Conservation (phyloP, 2,888 invertebrate species). For the Trichogramma dendrolimi region DNA sequence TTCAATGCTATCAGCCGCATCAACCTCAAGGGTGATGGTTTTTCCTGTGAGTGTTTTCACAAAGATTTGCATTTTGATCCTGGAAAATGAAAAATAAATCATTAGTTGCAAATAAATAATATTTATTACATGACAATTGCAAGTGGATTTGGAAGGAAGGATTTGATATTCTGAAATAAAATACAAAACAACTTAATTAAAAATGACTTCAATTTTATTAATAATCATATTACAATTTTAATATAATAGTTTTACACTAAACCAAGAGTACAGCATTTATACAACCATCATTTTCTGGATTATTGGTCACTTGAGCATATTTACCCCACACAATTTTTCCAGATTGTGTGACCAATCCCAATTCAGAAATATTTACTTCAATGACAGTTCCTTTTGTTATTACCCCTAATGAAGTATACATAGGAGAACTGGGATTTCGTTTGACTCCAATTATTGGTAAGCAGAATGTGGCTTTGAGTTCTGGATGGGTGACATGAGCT, state of each 20-base stretch:
- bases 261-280: conserved; percentile 97
- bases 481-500: conserved; percentile 99
- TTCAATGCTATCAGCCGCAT: conserved; percentile 89
- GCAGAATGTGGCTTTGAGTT: conserved; percentile 95
- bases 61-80: conserved; percentile 83
- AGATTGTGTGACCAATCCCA: conserved; percentile 96
- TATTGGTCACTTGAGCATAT: conserved; percentile 98
- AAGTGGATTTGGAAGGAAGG: background rate
- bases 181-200: too few relatives aligned
- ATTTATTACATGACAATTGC: too few relatives aligned
- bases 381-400: conserved; percentile 98
- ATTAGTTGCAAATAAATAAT: background rate
- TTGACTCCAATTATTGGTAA: conserved; percentile 98
- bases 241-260: conserved; percentile 12
- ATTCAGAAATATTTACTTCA: conserved; percentile 96
- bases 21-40: conserved; percentile 91
- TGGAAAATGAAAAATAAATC: conserved; percentile 30
- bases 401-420: conserved; percentile 95
- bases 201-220: too few relatives aligned
- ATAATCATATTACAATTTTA: too few relatives aligned
- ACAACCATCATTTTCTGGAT: conserved; percentile 99
- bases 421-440: conserved; percentile 95
- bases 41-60: conserved; percentile 92
- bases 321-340: conserved; percentile 99
- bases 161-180: background rate